These are phyloP conservation scores for Thumatha senex DNA, from an alignment of 2,888 invertebrate species.

Conservation along the genomic window DNA sequence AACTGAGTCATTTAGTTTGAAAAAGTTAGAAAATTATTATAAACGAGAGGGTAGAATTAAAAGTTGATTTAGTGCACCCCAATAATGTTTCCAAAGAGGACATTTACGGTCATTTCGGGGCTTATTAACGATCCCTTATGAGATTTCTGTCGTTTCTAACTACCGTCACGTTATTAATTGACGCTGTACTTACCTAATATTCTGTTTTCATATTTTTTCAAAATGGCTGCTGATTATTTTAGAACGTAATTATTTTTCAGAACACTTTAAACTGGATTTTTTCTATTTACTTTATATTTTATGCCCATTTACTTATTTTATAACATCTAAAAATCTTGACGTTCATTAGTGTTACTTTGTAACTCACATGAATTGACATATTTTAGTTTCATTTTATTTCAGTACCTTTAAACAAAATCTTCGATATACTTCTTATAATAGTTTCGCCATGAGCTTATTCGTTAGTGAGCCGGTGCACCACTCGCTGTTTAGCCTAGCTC, in stretches of 20 bases:
- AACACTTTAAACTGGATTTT: no score
- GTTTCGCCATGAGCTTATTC: no score
- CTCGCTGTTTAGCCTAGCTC: no score
- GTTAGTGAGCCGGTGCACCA: no score
- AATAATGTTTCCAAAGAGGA: slow-evolving; percentile 53
- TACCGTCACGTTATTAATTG: slow-evolving; percentile 39
- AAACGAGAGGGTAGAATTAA: slow-evolving; percentile 47
- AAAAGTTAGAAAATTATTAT: slow-evolving; percentile 35
- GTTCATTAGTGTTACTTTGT: no score
- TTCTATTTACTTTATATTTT: no score
- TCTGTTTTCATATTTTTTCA: slow-evolving; percentile 12
- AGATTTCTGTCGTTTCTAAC: slow-evolving; percentile 42
- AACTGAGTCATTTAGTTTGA: slow-evolving; percentile 17
- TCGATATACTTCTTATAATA: no score
- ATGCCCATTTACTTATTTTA: not conserved
- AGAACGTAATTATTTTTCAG: no score
- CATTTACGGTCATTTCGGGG: slow-evolving; percentile 51
- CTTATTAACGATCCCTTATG: slow-evolving; percentile 69
- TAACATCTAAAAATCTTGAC: no score
- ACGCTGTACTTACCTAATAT: slow-evolving; percentile 13
- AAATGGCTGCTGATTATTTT: not conserved
- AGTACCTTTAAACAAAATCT: no score
- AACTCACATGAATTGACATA: no score
- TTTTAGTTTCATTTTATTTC: no score
- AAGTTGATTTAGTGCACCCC: slow-evolving; percentile 64